Base-by-base conservation (phyloP, 2,888 invertebrate species). In the Crioceris asparagi region DNA sequence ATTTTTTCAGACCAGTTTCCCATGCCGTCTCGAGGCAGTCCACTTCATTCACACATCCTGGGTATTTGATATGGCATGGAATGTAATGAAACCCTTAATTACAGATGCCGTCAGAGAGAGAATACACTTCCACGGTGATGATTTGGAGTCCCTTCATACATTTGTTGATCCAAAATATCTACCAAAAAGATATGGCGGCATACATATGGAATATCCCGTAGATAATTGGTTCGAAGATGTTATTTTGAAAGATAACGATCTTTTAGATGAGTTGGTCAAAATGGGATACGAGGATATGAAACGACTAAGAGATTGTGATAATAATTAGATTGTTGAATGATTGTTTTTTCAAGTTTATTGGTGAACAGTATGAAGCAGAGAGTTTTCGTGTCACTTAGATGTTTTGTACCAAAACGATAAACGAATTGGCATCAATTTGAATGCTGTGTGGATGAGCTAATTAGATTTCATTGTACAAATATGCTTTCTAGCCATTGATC, bases 41-140 rank as follows among this genome's bases (percentile, higher is more conserved):
- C 84, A 85, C 62, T 71, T 85, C 34, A 68, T 84, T 26, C 77
- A 83, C 59, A 79, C 83, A 54, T 79, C 82, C 2, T 83, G 83
- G 82, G 61, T 80, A 3, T 83, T 84, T 56, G 83, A 81, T 58
- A 75, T 78, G 41, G 77, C 80, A 36, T 82, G 77, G 56, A 74
- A 71, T 45, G 75, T 83, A 17, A 81, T 85, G 59, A 82, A 79
- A 51, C 83, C 83, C 0, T 62, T 85, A 4, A 64, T 85, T 14
- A 32, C 45, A 2, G 59, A 72, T 2, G 56, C 67, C 15, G 82
- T 83, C 78, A 68, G 69, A 4, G 71, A 77, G 11, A 68, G 62
- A 23, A 55, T 69, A 4, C 61, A 55, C 39, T 77, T 81, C 60
- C 85, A 85, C 58, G 82, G 83, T 0, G 67, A 71, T 33, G 74